A percentile compares a stretch with the other conserved stretches of the same genome.
phyloP scores from a whole-genome alignment of 2,888 invertebrate species.

The Chelonus formosanus region DNA sequence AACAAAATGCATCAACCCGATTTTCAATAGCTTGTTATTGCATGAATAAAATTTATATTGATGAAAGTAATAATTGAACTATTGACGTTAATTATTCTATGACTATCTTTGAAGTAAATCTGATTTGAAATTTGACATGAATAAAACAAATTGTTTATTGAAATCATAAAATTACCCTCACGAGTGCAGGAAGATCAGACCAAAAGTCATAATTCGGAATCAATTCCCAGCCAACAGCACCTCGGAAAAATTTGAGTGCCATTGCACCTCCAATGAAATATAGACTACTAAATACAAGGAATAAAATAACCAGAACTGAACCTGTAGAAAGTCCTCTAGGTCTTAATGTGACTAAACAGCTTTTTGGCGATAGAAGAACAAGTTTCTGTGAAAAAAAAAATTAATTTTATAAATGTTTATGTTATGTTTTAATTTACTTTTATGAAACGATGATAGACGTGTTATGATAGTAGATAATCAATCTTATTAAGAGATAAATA shows the following conservation, averaged over 20 bases:
- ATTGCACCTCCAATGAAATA: slow-evolving; percentile 76
- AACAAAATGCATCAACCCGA: background rate
- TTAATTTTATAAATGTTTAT: background rate
- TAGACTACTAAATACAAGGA: slow-evolving; percentile 69
- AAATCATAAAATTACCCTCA: slow-evolving; percentile 69
- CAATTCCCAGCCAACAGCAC: slow-evolving; percentile 77
- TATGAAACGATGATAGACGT: background rate
- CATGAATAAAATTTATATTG: too few species aligned
- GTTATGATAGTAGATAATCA: background rate
- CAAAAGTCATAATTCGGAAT: slow-evolving; percentile 80
- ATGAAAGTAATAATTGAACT: background rate
- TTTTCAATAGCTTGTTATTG: too few species aligned
- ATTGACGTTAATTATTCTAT: background rate
- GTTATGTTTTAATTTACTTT: background rate
- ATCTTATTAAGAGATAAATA: too few species aligned
- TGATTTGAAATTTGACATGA: background rate
- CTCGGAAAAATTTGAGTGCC: slow-evolving; percentile 74
- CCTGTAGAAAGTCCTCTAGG: slow-evolving; percentile 69
- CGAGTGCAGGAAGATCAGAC: slow-evolving; percentile 74
- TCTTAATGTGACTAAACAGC: slow-evolving; percentile 65
- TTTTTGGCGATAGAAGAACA: slow-evolving; percentile 66
- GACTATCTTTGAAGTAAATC: too few species aligned
- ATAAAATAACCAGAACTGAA: slow-evolving; percentile 72
- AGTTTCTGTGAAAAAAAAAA: slow-evolving; percentile 40
- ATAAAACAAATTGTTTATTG: background rate